A percentile compares a stretch with the other conserved stretches of the same genome.
phyloP scores from a whole-genome alignment of 2,113 vertebrate species.

The Pyxicephalus adspersus region DNA sequence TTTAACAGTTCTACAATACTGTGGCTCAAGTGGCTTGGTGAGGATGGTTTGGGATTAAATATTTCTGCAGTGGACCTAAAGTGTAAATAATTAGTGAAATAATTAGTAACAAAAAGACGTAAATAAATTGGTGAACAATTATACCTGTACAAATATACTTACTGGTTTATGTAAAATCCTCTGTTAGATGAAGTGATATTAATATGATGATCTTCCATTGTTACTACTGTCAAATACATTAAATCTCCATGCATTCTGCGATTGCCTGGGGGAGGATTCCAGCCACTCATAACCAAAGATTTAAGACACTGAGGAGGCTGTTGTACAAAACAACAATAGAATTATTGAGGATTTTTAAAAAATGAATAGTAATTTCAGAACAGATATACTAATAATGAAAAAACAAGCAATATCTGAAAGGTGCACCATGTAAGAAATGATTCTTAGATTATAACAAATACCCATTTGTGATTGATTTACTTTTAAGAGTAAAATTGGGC shows the following conservation, averaged over 20 bases:
- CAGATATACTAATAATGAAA: not conserved
- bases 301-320: constrained; percentile 70
- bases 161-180: constrained; percentile 81
- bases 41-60: constrained; percentile 56
- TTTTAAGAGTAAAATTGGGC: too few relatives aligned
- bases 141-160: not conserved
- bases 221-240: constrained; percentile 75
- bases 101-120: too few relatives aligned
- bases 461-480: too few relatives aligned
- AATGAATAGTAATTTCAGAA: not conserved
- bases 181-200: constrained; percentile 78
- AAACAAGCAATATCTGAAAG: not conserved
- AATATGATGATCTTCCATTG: constrained; percentile 73
- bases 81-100: constrained; percentile 5
- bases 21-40: constrained; percentile 52
- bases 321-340: not conserved
- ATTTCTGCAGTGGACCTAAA: constrained; percentile 53
- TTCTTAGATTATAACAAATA: too few relatives aligned
- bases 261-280: constrained; percentile 81
- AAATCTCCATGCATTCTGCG: constrained; percentile 82
- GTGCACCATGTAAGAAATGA: too few relatives aligned
- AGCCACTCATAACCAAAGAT: constrained; percentile 77
- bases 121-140: not conserved
- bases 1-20: constrained; percentile 56
- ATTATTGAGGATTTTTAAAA: not conserved